Evolutionary conservation across 2,797 vertebrate genomes (phyloP).

Genomic region (Octomys mimax): DNA sequence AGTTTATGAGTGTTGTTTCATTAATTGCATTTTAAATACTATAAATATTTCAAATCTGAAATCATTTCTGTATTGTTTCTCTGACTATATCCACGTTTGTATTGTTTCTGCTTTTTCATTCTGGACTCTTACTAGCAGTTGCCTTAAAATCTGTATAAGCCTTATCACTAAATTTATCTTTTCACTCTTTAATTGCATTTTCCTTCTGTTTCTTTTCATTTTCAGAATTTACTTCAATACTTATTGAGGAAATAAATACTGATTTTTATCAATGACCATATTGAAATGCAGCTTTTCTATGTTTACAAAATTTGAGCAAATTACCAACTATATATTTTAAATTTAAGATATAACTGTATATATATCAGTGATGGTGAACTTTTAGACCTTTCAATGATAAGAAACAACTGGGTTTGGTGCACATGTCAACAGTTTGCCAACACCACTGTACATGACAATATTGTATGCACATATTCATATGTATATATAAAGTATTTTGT

Average conservation of each 20-base stretch:
- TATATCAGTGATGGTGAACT: neutral
- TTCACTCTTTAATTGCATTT: neutral
- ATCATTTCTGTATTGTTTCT: neutral
- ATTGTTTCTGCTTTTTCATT: neutral
- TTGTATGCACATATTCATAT: neutral
- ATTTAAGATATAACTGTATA: neutral
- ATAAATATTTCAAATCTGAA: neutral
- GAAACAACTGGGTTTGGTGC: neutral
- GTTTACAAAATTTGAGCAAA: neutral
- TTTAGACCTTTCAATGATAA: neutral
- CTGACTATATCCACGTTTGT: neutral
- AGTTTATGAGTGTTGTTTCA: neutral
- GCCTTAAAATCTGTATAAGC: neutral
- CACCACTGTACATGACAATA: neutral
- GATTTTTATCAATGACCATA: neutral
- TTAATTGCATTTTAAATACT: neutral
- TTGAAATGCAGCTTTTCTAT: neutral
- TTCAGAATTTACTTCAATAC: neutral
- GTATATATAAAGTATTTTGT: neutral
- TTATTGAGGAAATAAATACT: neutral
- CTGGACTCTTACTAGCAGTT: neutral
- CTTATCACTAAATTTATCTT: neutral
- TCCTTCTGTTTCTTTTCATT: constrained; percentile 4
- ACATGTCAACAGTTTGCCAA: no score
- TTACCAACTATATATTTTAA: neutral